A percentile compares a stretch with the other conserved stretches of the same genome.
These are phyloP conservation scores for Sebastes umbrosus DNA, from an alignment of 2,797 vertebrate species.

Conservation along the genomic window DNA sequence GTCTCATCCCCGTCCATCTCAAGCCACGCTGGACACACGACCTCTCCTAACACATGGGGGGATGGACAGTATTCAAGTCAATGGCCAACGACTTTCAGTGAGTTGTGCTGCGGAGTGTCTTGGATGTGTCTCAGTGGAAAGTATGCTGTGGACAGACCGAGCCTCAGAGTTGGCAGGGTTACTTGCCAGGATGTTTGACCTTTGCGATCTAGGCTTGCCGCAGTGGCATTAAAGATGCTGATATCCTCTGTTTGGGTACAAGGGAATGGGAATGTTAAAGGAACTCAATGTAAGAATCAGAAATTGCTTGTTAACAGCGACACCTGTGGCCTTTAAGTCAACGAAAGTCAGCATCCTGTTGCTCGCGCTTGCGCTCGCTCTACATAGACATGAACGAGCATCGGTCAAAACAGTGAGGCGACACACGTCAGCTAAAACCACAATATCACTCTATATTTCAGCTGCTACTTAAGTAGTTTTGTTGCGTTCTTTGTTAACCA, in stretches of 20 bases:
- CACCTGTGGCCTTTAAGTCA: too few species aligned
- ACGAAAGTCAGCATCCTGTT: too few species aligned
- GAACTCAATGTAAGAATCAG: too few species aligned
- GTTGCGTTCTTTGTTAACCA: background rate
- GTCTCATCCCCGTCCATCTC: conserved; percentile 31
- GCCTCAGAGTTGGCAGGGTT: conserved; percentile 3
- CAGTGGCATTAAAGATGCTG: conserved; percentile 34
- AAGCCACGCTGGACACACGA: background rate
- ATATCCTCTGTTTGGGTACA: background rate
- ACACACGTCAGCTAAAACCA: too few species aligned
- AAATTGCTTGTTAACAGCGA: too few species aligned
- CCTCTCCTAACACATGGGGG: conserved; percentile 11
- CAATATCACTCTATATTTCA: too few species aligned
- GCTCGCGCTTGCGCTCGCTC: too few species aligned
- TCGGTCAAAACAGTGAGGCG: too few species aligned
- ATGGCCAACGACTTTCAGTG: background rate
- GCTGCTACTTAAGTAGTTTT: background rate
- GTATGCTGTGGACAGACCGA: conserved; percentile 24
- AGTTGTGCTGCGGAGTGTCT: conserved; percentile 2
- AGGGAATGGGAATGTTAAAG: background rate
- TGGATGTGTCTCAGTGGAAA: conserved; percentile 45
- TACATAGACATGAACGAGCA: too few species aligned
- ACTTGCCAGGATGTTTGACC: conserved; percentile 34
- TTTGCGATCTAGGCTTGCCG: conserved; percentile 12
- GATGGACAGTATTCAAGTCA: conserved; percentile 3